A percentile compares a stretch with the other conserved stretches of the same genome.
Evolutionary conservation across 2,888 invertebrate genomes (phyloP).

Genomic region (Drosophila barbarae): DNA sequence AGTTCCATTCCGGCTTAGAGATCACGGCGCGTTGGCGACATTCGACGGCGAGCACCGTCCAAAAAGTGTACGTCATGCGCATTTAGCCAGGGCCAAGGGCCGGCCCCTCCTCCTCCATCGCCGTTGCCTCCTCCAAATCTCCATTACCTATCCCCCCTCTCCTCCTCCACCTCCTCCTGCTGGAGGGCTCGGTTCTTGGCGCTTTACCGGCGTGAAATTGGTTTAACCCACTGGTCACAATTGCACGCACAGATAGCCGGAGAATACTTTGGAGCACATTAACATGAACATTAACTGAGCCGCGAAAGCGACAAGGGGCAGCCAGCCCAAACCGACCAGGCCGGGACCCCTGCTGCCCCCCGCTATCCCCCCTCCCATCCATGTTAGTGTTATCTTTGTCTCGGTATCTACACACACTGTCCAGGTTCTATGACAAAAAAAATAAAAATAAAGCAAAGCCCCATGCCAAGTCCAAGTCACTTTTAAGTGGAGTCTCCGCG

Average conservation of each 20-base stretch:
- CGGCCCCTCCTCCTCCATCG: not conserved
- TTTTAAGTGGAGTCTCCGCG: slow-evolving; percentile 58
- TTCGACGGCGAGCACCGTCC: slow-evolving; percentile 56
- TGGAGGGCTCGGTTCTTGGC: slow-evolving; percentile 43
- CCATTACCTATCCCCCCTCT: not conserved
- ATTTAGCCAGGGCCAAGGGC: slow-evolving; percentile 55
- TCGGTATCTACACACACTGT: slow-evolving; percentile 62
- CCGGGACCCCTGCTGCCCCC: slow-evolving; percentile 16
- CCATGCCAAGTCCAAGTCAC: slow-evolving; percentile 9
- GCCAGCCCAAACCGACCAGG: slow-evolving; percentile 39
- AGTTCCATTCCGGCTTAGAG: slow-evolving; percentile 36
- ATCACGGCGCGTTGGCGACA: slow-evolving; percentile 52
- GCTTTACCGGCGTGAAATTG: slow-evolving; percentile 77
- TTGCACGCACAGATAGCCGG: slow-evolving; percentile 63
- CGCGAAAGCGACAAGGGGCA: slow-evolving; percentile 68
- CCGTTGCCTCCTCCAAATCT: not conserved
- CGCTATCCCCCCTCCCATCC: not conserved
- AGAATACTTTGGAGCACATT: slow-evolving; percentile 71
- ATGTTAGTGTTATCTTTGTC: slow-evolving; percentile 60
- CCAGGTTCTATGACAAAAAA: slow-evolving; percentile 47
- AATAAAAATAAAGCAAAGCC: not conserved
- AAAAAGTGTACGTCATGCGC: slow-evolving; percentile 72
- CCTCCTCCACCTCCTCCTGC: not conserved
- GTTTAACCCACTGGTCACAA: slow-evolving; percentile 76
- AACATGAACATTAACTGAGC: slow-evolving; percentile 75